These are phyloP conservation scores for Lepeophtheirus nordmannii DNA, from an alignment of 2,888 invertebrate genomes.

Conservation along the genomic window DNA sequence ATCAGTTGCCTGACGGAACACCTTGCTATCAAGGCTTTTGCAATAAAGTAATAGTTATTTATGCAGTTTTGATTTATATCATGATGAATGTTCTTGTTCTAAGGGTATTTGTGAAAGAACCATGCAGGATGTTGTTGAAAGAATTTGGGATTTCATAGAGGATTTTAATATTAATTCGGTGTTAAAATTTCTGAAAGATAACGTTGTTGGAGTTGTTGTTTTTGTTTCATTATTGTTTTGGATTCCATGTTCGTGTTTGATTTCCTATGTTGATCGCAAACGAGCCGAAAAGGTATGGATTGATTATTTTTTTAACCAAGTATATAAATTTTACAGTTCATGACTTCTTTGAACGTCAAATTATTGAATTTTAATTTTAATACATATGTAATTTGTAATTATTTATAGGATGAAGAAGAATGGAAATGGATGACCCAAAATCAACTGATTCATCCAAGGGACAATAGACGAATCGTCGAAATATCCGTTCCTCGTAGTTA, in stretches of 20 bases:
- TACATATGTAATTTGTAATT: not conserved
- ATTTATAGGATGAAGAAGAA: constrained; percentile 31
- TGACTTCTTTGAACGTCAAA: too few species aligned
- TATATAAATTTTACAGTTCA: too few species aligned
- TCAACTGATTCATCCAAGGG: constrained; percentile 27
- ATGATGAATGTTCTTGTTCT: constrained; percentile 25
- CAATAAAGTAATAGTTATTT: not conserved
- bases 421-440: constrained; percentile 46
- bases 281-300: constrained; percentile 51
- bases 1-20: constrained; percentile 78
- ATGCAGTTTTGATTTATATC: not conserved
- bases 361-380: too few species aligned
- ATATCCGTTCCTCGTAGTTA: constrained; percentile 6
- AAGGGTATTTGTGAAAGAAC: constrained; percentile 87
- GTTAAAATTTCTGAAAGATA: constrained; percentile 70
- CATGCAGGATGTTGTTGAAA: constrained; percentile 81
- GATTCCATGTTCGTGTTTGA: constrained; percentile 79
- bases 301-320: too few species aligned
- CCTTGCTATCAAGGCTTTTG: constrained; percentile 61
- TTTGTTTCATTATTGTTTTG: constrained; percentile 77
- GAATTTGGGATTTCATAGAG: constrained; percentile 94
- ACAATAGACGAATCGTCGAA: constrained; percentile 26
- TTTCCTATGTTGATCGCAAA: constrained; percentile 58
- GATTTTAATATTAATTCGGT: constrained; percentile 88
- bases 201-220: constrained; percentile 83